A percentile compares a stretch with the other conserved stretches of the same genome.
These are phyloP conservation scores for Oryzias curvinotus DNA, from an alignment of 2,113 vertebrate species.

Conservation along the genomic window DNA sequence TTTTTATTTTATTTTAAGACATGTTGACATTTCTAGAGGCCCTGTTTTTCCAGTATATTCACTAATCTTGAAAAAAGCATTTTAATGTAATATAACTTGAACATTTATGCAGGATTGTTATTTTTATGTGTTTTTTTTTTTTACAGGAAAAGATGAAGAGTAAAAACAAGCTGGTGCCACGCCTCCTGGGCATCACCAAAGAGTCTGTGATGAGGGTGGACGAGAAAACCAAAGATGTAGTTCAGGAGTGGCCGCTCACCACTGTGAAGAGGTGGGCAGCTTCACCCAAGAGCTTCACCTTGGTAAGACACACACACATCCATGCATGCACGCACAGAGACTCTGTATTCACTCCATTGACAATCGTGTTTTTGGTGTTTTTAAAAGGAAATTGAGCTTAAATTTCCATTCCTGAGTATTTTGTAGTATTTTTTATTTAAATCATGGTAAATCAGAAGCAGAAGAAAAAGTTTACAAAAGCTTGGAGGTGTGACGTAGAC, in stretches of 20 bases:
- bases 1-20: background rate
- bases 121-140: background rate
- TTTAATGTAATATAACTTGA: no score
- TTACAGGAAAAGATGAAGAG: constrained; percentile 98
- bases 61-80: no score
- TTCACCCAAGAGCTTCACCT: constrained; percentile 97
- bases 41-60: background rate
- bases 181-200: constrained; percentile 95
- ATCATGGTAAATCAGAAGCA: no score
- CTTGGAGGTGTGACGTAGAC: no score
- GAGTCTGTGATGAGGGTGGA: constrained; percentile 98
- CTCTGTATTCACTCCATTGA: background rate
- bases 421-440: no score
- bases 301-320: constrained; percentile 78
- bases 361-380: no score
- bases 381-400: no score
- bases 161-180: constrained; percentile 95
- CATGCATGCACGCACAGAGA: background rate
- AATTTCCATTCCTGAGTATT: no score
- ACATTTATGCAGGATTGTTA: no score
- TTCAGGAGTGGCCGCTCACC: constrained; percentile 98
- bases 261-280: constrained; percentile 99
- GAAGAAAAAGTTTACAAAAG: no score
- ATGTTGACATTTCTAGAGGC: background rate
- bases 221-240: constrained; percentile 96